A percentile compares a stretch with the other conserved stretches of the same genome.
phyloP scores from a whole-genome alignment of 1,140 invertebrate species.

The Forficula auricularia region DNA sequence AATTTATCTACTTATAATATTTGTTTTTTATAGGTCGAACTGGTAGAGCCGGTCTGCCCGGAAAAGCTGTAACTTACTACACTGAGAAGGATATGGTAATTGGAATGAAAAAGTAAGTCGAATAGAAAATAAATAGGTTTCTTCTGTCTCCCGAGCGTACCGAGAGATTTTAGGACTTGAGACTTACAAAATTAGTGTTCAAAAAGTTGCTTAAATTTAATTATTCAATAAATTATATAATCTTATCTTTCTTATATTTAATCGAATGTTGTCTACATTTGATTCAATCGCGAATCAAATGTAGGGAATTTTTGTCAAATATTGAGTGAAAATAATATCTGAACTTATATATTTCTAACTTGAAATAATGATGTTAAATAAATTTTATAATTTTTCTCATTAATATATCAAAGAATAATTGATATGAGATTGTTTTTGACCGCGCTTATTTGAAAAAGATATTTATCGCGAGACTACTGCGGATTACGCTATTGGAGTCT shows the following conservation, averaged over 20 bases:
- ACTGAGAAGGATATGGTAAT: constrained; percentile 72
- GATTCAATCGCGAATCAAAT: no score
- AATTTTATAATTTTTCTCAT: no score
- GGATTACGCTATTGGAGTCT: no score
- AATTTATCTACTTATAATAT: no score
- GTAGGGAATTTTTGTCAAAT: no score
- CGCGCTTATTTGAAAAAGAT: no score
- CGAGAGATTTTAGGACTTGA: background rate
- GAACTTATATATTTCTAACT: no score
- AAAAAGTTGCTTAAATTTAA: background rate
- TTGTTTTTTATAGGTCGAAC: constrained; percentile 55
- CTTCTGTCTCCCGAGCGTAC: background rate
- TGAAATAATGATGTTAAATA: no score
- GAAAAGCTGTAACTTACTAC: constrained; percentile 86
- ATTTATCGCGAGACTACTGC: no score
- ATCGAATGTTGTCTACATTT: background rate
- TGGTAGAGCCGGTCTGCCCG: constrained; percentile 75
- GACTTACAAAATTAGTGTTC: background rate
- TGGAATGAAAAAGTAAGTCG: constrained; percentile 51
- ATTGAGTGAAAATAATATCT: no score
- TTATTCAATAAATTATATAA: background rate
- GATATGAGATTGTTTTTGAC: no score
- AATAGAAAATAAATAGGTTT: background rate
- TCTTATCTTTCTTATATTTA: constrained; percentile 2
- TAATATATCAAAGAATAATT: no score